Conservation (phyloP, 2,888 invertebrate species). For the Schrankia costaestrigalis region DNA sequence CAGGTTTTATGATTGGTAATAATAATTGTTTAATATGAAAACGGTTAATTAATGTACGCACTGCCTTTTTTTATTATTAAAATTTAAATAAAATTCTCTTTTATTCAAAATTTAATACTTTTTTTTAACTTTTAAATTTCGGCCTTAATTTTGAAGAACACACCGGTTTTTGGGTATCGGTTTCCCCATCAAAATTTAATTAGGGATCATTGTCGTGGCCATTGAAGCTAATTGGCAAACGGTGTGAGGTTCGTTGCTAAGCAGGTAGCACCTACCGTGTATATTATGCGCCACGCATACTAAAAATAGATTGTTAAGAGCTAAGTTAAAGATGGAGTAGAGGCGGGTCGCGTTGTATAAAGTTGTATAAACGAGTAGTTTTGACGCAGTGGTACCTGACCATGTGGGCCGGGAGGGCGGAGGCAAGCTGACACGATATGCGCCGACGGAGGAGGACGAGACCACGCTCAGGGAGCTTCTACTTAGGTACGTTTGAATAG, state of each 20-base stretch:
- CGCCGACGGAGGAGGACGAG: slow-evolving; percentile 94
- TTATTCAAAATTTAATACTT: no score
- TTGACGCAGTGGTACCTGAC: slow-evolving; percentile 77
- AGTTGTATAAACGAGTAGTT: slow-evolving; percentile 66
- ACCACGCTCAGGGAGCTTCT: slow-evolving; percentile 96
- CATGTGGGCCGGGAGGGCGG: slow-evolving; percentile 80
- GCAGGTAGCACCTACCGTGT: slow-evolving; percentile 31
- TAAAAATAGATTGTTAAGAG: slow-evolving; percentile 2
- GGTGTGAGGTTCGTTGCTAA: slow-evolving; percentile 53
- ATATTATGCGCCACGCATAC: slow-evolving; percentile 34
- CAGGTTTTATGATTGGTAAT: no score
- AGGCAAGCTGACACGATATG: slow-evolving; percentile 87
- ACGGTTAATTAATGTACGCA: no score
- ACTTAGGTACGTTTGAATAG: slow-evolving; percentile 87
- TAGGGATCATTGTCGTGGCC: slow-evolving; percentile 61
- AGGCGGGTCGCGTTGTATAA: slow-evolving; percentile 12
- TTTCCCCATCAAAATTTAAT: slow-evolving; percentile 46
- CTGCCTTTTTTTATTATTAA: no score
- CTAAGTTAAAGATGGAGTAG: background rate
- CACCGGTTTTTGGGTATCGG: slow-evolving; percentile 26
- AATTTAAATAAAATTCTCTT: no score
- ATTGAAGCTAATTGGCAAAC: slow-evolving; percentile 71
- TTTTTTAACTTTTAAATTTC: no score
- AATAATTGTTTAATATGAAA: no score
- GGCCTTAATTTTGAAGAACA: slow-evolving; percentile 16